Base-by-base conservation (phyloP, 2,888 invertebrate species). In the Lordiphosa fenestrarum region DNA sequence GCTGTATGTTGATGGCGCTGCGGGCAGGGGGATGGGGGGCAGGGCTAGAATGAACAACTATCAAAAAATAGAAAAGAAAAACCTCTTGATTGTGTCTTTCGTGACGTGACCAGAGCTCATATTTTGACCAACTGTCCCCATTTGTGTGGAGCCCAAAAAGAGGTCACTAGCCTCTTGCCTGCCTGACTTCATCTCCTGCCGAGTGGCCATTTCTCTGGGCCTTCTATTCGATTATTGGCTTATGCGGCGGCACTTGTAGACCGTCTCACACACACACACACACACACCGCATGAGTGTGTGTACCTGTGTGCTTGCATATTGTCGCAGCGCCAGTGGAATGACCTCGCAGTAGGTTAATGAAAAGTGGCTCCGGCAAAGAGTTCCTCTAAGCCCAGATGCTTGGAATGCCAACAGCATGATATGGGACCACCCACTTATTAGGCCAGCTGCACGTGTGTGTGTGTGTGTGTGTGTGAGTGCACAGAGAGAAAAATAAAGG, bases 321-420 rank as follows among this genome's bases (percentile, higher is more conserved):
- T 55, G 60, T 48, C 60, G 56, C 69, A 59, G 53, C 58, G 63
- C 55, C 71, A 77, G 86, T 73, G 85, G 75, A 85, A 86, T 81
- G 85, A 85, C 84, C 85, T 73, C 73, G 47, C 71, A 85, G 72
- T 85, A 77, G 86, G 85, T 85, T 85, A 85, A 86, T 85, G 67
- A 74, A 85, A 72, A 72, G 50, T 73, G 64, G 21, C 54, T 60
- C 48, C 41, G 39, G 47, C 48, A 30, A 9, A 30, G 30, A 30
- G 30, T 9, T 41, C 23, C 35, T 7, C 37, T 23, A 56, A 40
- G 21, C 47, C 47, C 49, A 37, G 41, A 39, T 40, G 13, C 46
- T 33, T 30, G 30, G 30, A 9, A 30, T 30, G 19, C 19, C 19
- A 19, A 2, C 19, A 19, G 2, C 19, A 25, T 6, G 7, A 9